These are phyloP conservation scores for Heliocidaris erythrogramma DNA, from an alignment of 35 echinoderm and acorn worm genomes.

Conservation along the genomic window DNA sequence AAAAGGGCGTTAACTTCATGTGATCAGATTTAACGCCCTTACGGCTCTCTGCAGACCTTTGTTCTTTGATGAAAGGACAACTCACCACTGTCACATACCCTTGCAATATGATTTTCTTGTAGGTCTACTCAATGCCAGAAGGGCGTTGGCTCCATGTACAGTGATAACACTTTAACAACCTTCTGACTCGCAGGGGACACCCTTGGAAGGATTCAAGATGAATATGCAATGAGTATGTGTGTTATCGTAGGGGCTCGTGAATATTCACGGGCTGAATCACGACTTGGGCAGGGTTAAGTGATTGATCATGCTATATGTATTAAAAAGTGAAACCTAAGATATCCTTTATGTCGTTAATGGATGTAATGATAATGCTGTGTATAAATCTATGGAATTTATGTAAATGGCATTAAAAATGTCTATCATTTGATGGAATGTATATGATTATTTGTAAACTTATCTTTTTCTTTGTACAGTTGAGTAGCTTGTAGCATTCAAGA, in stretches of 20 bases:
- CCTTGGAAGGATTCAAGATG: not conserved
- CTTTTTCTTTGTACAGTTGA: not conserved
- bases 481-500: not conserved
- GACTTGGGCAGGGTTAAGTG: not conserved
- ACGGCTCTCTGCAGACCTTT: not conserved
- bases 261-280: not conserved
- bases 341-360: not conserved
- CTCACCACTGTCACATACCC: not conserved
- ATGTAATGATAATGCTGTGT: not conserved
- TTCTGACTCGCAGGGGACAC: too few species aligned
- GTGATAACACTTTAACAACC: too few species aligned
- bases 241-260: not conserved
- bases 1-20: too few species aligned
- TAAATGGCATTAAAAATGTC: constrained; percentile 33
- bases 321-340: not conserved
- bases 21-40: too few species aligned
- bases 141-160: too few species aligned
- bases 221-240: constrained; percentile 18
- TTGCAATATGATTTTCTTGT: too few species aligned
- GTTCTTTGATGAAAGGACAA: not conserved
- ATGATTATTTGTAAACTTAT: not conserved
- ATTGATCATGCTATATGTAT: not conserved
- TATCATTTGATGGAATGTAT: not conserved
- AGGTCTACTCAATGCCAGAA: too few species aligned
- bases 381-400: not conserved